phyloP scores from a whole-genome alignment of 2,888 invertebrate species.

The Abscondita cerata region DNA sequence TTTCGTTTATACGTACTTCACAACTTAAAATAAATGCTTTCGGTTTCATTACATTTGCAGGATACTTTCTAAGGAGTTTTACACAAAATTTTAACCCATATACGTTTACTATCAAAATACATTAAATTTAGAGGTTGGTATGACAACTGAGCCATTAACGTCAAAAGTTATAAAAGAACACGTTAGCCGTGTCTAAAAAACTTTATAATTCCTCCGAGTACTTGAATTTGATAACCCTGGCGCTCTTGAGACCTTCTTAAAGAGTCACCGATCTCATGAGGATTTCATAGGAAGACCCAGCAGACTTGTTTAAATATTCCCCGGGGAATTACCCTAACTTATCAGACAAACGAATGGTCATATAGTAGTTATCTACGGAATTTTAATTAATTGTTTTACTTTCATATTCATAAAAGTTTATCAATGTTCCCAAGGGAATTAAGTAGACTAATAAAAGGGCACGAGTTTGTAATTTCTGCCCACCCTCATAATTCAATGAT shows the following conservation, averaged over 20 bases:
- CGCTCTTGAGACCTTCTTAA: conserved; percentile 48
- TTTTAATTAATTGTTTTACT: conserved; percentile 52
- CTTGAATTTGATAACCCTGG: conserved; percentile 44
- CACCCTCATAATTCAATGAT: conserved; percentile 46
- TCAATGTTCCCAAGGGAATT: conserved; percentile 52
- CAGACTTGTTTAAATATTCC: conserved; percentile 58
- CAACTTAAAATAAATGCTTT: no score
- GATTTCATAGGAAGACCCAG: conserved; percentile 51
- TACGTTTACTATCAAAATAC: no score
- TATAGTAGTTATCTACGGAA: conserved; percentile 44
- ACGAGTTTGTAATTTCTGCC: conserved; percentile 37
- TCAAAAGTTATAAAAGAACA: conserved; percentile 23
- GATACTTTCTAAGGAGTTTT: no score
- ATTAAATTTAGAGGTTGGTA: conserved; percentile 4
- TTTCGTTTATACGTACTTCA: no score
- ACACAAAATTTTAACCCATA: no score
- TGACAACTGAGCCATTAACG: conserved; percentile 8
- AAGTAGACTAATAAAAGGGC: conserved; percentile 37
- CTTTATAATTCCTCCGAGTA: conserved; percentile 54
- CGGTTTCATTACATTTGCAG: no score
- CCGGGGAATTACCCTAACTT: conserved; percentile 55
- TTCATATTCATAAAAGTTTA: conserved; percentile 55
- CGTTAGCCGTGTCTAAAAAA: conserved; percentile 37
- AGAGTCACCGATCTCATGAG: conserved; percentile 51
- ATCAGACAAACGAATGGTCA: conserved; percentile 48